Evolutionary conservation across 1,140 invertebrate genomes (phyloP), one percentile per base, ranked within the genome.

Genomic region (Eulimnadia texana): DNA sequence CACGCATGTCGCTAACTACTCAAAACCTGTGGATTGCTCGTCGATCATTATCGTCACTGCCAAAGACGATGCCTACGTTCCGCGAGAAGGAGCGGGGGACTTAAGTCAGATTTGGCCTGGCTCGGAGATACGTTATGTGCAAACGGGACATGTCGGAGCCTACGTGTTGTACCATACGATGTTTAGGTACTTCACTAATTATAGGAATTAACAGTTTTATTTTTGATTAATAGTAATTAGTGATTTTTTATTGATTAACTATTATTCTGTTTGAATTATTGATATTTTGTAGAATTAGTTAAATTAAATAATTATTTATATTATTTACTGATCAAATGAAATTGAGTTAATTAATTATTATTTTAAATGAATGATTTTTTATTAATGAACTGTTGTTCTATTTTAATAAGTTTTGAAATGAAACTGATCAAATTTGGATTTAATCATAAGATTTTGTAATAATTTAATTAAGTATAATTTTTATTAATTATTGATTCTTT

Each of bases 1-100:
- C 71, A 99, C 96, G 2, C 93, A 97, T 75, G 75, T 99, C 1
- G 88, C 82, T 61, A 95, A 98, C 73, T 99, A 94, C 70, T 85
- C 88, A 13, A 73, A 83, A 3, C 80, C 80, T 0, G 82, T 84
- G 23, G 93, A 97, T 70, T 88, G 90, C 2, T 83, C 84, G 11
- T 73, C 94, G 19, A 86, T 92, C 64, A 91, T 88, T 66, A 80
- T 86, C 13, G 84, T 94, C 3, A 88, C 90, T 67, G 90, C 90
- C 0, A 83, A 82, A 66, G 80, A 90, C 63, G 93, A 98, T 75
- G 93, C 87, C 1, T 98, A 98, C 74, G 86, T 98, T 22, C 91
- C 93, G 0, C 78, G 88, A 24, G 83, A 89, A 19, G 84, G 85
- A 58, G 85, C 89, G 28, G 82, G 84, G 59, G 81, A 83, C 59